phyloP scores from a whole-genome alignment of 2,888 invertebrate genomes.

The Coremacera marginata region DNA sequence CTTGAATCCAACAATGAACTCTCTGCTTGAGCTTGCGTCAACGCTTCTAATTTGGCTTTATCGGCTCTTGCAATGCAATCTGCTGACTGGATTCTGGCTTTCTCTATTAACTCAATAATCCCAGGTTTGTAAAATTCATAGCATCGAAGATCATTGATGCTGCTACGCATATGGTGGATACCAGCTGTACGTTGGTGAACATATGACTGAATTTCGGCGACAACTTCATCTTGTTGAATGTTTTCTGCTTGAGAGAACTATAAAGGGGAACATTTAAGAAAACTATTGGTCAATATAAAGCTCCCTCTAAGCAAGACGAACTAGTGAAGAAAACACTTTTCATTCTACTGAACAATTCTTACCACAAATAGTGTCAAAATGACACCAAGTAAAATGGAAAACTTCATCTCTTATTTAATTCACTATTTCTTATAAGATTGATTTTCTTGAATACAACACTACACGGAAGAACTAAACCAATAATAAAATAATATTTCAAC shows the following conservation, averaged over 20 bases:
- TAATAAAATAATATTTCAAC: too few species aligned
- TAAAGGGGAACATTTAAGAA: background rate
- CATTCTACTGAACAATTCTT: background rate
- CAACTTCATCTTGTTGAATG: slow-evolving; percentile 42
- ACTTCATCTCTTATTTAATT: background rate
- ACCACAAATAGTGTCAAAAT: background rate
- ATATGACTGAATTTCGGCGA: slow-evolving; percentile 44
- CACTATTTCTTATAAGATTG: background rate
- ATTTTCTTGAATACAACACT: too few species aligned
- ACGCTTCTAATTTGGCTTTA: slow-evolving; percentile 36
- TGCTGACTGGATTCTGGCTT: slow-evolving; percentile 44
- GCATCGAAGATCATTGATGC: slow-evolving; percentile 39
- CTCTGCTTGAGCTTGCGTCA: slow-evolving; percentile 38
- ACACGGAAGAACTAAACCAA: too few species aligned
- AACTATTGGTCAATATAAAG: background rate
- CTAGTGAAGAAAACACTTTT: too few species aligned
- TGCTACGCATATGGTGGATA: slow-evolving; percentile 44
- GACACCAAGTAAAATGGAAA: background rate
- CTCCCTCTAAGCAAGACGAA: background rate
- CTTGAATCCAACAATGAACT: slow-evolving; percentile 37
- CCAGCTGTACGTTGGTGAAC: slow-evolving; percentile 39
- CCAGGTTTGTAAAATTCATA: slow-evolving; percentile 48
- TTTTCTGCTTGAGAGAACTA: slow-evolving; percentile 30
- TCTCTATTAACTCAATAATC: slow-evolving; percentile 42
- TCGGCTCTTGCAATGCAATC: slow-evolving; percentile 37